Conservation (phyloP, 2,797 vertebrate genomes). For the Typhlichthys eigenmanni region DNA sequence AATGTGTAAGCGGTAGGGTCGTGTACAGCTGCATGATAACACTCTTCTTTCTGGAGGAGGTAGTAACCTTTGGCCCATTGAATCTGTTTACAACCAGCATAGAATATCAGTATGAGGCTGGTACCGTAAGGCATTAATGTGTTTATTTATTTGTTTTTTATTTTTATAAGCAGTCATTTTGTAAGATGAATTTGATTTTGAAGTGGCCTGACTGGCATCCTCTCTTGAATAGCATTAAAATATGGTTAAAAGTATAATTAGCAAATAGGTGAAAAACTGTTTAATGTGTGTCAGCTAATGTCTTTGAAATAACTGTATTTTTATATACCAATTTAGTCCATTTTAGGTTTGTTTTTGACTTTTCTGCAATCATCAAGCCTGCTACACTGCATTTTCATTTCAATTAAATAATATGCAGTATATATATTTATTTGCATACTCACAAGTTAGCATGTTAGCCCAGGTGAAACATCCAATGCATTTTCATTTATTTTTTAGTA, state of each 20-base stretch:
- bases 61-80: slow-evolving; percentile 11
- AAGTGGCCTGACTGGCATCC: slow-evolving; percentile 8
- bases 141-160: too few species aligned
- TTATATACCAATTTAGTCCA: too few species aligned
- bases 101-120: slow-evolving; percentile 47
- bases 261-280: background rate
- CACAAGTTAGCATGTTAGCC: too few species aligned
- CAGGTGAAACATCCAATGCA: too few species aligned
- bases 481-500: too few species aligned
- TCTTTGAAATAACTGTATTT: too few species aligned
- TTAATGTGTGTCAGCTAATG: background rate
- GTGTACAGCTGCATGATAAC: slow-evolving; percentile 36
- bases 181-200: slow-evolving; percentile 7
- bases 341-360: too few species aligned
- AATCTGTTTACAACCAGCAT: slow-evolving; percentile 42
- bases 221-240: background rate
- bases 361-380: too few species aligned
- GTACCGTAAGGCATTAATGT: background rate
- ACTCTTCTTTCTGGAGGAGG: slow-evolving; percentile 34
- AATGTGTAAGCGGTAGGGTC: slow-evolving; percentile 34
- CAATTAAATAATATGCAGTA: too few species aligned
- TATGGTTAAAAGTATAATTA: background rate
- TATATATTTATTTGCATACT: too few species aligned
- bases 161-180: too few species aligned
- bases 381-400: too few species aligned